Evolutionary conservation across 2,797 vertebrate genomes (phyloP).

Genomic region (Brachyalestes nurse): DNA sequence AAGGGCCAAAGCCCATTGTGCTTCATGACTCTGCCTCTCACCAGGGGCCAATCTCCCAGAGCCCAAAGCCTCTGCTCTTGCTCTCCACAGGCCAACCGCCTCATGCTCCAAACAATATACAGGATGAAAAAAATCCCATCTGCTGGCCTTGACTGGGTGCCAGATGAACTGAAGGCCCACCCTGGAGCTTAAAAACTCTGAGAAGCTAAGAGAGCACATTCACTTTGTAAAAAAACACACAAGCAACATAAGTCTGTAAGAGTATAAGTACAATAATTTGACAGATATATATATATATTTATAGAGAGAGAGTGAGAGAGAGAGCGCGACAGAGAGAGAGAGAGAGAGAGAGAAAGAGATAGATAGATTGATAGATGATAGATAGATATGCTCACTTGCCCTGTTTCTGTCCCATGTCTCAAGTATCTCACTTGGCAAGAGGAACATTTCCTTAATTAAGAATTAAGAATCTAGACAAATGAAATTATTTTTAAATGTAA

Average conservation of each 20-base stretch:
- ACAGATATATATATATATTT: too few relatives aligned
- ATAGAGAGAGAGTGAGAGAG: too few relatives aligned
- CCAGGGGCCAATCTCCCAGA: constrained; percentile 54
- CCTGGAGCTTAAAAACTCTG: constrained; percentile 32
- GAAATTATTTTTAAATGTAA: neutral
- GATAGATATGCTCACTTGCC: neutral
- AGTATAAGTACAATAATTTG: too few relatives aligned
- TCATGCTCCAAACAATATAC: constrained; percentile 55
- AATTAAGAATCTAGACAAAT: too few relatives aligned
- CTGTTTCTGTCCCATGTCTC: neutral
- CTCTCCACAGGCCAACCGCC: constrained; percentile 53
- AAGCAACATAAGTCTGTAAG: neutral
- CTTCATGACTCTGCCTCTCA: constrained; percentile 53
- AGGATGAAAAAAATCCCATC: constrained; percentile 71
- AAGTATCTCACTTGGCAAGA: neutral
- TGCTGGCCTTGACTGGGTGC: constrained; percentile 73
- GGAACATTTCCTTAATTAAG: neutral
- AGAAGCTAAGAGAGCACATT: constrained; percentile 7
- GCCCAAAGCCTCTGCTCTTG: constrained; percentile 33
- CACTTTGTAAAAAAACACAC: neutral
- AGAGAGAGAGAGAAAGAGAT: too few relatives aligned
- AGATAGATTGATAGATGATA: neutral
- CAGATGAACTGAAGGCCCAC: constrained; percentile 64
- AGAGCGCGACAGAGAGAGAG: too few relatives aligned
- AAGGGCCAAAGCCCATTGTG: constrained; percentile 52